Percentiles rank a stretch among this genome's conserved stretches.
These are phyloP conservation scores for Notarius quadriscutis DNA, from an alignment of 2,113 vertebrate species.

Conservation along the genomic window DNA sequence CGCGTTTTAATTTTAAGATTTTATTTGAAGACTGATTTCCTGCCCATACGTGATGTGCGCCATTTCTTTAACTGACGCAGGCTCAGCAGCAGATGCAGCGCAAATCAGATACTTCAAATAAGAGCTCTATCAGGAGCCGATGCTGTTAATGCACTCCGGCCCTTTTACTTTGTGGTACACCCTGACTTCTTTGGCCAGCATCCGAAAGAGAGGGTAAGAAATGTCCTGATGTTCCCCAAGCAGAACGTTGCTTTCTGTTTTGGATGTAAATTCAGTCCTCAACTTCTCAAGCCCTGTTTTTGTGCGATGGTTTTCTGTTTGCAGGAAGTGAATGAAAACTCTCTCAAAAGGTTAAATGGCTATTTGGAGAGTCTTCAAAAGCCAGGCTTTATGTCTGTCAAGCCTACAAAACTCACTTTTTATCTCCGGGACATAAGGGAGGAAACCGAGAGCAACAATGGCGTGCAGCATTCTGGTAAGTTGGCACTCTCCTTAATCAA, in stretches of 20 bases:
- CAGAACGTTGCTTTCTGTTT: neutral
- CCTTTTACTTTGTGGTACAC: constrained; percentile 97
- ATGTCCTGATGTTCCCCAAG: neutral
- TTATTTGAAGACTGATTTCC: neutral
- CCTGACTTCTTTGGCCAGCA: constrained; percentile 97
- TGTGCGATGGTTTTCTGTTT: constrained; percentile 21
- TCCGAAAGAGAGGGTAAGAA: constrained; percentile 88
- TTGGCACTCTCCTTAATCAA: neutral
- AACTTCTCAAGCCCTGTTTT: neutral
- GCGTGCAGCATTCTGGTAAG: constrained; percentile 75
- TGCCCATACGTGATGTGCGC: neutral
- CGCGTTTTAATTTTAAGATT: neutral
- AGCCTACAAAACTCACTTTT: constrained; percentile 88
- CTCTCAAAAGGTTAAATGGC: constrained; percentile 90
- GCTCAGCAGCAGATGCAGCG: constrained; percentile 68
- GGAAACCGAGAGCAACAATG: constrained; percentile 67
- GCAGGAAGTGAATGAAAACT: constrained; percentile 97
- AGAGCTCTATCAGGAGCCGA: constrained; percentile 87
- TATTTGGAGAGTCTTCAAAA: constrained; percentile 93
- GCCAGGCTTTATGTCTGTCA: constrained; percentile 75
- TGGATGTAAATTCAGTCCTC: neutral
- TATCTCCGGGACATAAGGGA: constrained; percentile 85
- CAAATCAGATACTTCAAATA: constrained; percentile 65
- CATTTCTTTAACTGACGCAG: constrained; percentile 64
- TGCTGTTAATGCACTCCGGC: constrained; percentile 88